A percentile compares a stretch with the other conserved stretches of the same genome.
Conservation (phyloP, 1,140 invertebrate species). For the Sarcophaga bullata region DNA sequence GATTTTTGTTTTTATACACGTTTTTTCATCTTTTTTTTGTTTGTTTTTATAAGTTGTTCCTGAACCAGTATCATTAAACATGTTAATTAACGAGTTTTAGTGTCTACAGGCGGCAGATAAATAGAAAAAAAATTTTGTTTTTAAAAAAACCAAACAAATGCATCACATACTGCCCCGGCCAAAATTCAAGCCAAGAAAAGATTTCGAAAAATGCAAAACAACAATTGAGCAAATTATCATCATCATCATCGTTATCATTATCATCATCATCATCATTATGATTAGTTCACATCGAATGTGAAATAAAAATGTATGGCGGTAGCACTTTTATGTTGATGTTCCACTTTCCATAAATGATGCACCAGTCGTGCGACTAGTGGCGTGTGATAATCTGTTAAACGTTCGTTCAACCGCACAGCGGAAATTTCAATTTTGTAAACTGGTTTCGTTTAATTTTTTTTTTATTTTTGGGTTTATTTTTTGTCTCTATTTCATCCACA, state of each 20-base stretch:
- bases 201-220: neutral
- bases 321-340: neutral
- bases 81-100: conserved; percentile 6
- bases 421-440: too few species aligned
- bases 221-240: neutral
- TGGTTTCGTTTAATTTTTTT: too few species aligned
- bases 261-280: neutral
- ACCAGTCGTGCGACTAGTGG: neutral
- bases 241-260: neutral
- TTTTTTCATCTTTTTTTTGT: too few species aligned
- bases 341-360: neutral
- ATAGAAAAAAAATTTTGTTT: neutral
- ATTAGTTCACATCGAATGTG: too few species aligned
- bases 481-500: too few species aligned
- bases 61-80: conserved; percentile 9
- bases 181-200: neutral
- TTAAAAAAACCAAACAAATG: neutral
- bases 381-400: too few species aligned
- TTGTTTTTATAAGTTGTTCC: too few species aligned
- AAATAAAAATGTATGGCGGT: neutral
- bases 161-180: neutral
- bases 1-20: neutral
- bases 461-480: too few species aligned
- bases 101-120: neutral
- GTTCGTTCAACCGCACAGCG: too few species aligned